These are phyloP conservation scores for Brachypodius melanocephalos DNA, from an alignment of 2,113 vertebrate genomes.

Conservation along the genomic window DNA sequence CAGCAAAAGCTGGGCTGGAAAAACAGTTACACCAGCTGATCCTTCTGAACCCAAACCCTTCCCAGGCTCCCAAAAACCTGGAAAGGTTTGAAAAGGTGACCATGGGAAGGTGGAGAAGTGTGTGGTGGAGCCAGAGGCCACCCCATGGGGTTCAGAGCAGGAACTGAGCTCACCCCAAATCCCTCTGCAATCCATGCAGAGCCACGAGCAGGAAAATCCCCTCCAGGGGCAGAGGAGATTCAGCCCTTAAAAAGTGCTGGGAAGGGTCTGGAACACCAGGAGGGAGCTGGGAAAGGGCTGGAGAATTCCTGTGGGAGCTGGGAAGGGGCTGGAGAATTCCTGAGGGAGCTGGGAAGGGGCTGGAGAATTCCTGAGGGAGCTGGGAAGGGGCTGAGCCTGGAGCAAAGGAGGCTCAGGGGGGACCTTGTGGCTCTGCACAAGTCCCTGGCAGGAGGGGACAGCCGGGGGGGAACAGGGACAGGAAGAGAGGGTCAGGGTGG, in stretches of 20 bases:
- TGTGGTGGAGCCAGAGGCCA: background rate
- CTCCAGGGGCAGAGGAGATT: background rate
- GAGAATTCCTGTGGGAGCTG: background rate
- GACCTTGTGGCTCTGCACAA: background rate
- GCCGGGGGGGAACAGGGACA: background rate
- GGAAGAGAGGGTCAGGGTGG: background rate
- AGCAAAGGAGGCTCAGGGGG: background rate
- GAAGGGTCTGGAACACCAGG: background rate
- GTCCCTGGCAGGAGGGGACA: background rate
- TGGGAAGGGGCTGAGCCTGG: background rate
- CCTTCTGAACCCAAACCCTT: background rate
- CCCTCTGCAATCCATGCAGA: too few relatives aligned
- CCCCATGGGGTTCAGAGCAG: background rate
- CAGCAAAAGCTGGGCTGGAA: background rate
- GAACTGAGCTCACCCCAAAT: background rate
- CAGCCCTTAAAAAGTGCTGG: background rate
- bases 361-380: background rate
- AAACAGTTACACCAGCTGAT: background rate
- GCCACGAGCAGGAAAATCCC: background rate
- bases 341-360: background rate
- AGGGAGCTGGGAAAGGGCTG: background rate
- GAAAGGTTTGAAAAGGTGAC: too few relatives aligned
- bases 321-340: background rate
- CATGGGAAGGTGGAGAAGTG: fast-evolving
- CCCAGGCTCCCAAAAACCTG: background rate